Evolutionary conservation across 2,888 invertebrate species (phyloP).

Genomic region (Willowsia nigromaculata): DNA sequence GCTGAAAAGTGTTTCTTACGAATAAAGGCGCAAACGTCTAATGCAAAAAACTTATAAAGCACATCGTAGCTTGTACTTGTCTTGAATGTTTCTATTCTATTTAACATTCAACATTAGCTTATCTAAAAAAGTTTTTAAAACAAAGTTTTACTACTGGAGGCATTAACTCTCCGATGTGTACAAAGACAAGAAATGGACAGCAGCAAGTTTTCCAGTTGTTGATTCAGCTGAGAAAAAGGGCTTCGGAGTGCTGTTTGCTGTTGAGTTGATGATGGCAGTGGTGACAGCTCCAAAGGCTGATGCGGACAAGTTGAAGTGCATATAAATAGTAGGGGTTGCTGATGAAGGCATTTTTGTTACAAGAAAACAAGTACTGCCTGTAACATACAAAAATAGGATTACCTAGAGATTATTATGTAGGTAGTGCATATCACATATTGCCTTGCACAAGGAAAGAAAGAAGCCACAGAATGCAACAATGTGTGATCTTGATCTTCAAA

Average conservation of each 20-base stretch:
- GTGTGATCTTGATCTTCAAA: slow-evolving; percentile 44
- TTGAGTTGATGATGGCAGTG: slow-evolving; percentile 31
- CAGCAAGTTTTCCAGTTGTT: slow-evolving; percentile 53
- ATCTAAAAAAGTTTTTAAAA: background rate
- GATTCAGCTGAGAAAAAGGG: slow-evolving; percentile 46
- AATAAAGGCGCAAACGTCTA: no score
- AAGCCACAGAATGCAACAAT: background rate
- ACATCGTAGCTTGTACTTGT: no score
- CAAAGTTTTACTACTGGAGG: background rate
- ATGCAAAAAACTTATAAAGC: no score
- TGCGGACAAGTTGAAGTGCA: slow-evolving; percentile 58
- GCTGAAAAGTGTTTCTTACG: background rate
- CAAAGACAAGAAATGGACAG: slow-evolving; percentile 1
- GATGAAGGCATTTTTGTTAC: slow-evolving; percentile 29
- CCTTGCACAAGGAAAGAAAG: background rate
- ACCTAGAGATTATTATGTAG: slow-evolving; percentile 1
- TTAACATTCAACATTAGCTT: background rate
- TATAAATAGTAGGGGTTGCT: slow-evolving; percentile 29
- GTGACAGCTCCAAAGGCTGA: slow-evolving; percentile 59
- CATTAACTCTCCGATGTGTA: background rate
- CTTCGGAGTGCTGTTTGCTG: background rate
- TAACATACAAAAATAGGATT: slow-evolving; percentile 26
- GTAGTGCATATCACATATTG: background rate
- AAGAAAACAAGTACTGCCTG: slow-evolving; percentile 20
- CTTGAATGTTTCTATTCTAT: background rate